A percentile compares a stretch with the other conserved stretches of the same genome.
These are phyloP conservation scores for Chaetodon trifasciatus DNA, from an alignment of 2,797 vertebrate genomes.

Conservation along the genomic window DNA sequence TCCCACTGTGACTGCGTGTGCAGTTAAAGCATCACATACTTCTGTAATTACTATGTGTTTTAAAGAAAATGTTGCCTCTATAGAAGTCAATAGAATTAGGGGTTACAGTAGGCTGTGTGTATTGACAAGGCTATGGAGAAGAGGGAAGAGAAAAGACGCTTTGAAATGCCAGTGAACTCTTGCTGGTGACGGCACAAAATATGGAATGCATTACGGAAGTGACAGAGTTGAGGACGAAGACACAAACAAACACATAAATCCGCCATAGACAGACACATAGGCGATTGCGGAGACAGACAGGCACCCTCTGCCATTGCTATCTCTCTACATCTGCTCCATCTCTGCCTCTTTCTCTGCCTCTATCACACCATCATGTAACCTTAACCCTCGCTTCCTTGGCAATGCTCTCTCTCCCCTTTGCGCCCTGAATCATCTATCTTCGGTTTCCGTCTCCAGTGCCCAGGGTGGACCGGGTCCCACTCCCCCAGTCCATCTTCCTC, in stretches of 20 bases:
- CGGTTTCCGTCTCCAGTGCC: slow-evolving; percentile 63
- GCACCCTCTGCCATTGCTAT: slow-evolving; percentile 77
- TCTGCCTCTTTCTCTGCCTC: slow-evolving; percentile 42
- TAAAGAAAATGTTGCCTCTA: slow-evolving; percentile 63
- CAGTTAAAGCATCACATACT: slow-evolving; percentile 71
- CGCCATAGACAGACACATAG: slow-evolving; percentile 75
- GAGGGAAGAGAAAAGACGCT: slow-evolving; percentile 49
- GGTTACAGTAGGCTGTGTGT: slow-evolving; percentile 46
- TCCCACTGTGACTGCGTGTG: slow-evolving; percentile 57
- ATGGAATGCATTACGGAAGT: slow-evolving; percentile 86
- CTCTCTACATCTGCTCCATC: slow-evolving; percentile 67
- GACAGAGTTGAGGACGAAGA: slow-evolving; percentile 79
- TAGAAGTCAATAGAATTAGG: slow-evolving; percentile 63
- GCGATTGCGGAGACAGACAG: slow-evolving; percentile 79
- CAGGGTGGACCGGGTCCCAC: slow-evolving; percentile 52
- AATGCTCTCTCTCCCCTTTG: slow-evolving; percentile 43
- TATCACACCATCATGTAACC: slow-evolving; percentile 57
- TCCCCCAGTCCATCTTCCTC: slow-evolving; percentile 62
- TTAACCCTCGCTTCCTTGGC: slow-evolving; percentile 63
- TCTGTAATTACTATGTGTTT: slow-evolving; percentile 75
- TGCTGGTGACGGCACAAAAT: slow-evolving; percentile 77
- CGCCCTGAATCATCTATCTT: slow-evolving; percentile 58
- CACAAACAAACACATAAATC: slow-evolving; percentile 89
- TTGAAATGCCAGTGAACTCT: slow-evolving; percentile 51
- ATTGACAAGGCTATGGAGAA: slow-evolving; percentile 53